phyloP scores from a whole-genome alignment of 1,140 invertebrate species.

The Ylistrum balloti region DNA sequence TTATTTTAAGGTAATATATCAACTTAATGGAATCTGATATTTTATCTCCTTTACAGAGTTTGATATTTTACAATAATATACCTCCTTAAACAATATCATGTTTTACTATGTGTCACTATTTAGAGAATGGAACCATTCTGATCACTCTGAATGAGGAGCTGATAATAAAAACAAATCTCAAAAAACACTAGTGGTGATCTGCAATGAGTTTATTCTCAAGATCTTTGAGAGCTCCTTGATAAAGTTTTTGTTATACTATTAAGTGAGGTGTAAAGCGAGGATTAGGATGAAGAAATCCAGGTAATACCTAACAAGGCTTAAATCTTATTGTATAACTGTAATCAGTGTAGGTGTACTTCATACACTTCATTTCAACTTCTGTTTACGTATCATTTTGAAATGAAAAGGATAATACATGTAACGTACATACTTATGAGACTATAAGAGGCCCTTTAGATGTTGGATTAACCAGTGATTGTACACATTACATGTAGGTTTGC shows the following conservation, averaged over 20 bases:
- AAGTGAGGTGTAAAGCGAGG: background rate
- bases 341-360: background rate
- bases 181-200: too few species aligned
- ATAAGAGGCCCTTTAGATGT: background rate
- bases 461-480: background rate
- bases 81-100: too few species aligned
- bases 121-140: too few species aligned
- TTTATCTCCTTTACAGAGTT: too few species aligned
- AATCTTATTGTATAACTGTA: background rate
- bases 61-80: too few species aligned
- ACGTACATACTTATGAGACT: background rate
- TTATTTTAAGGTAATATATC: too few species aligned
- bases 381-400: background rate
- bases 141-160: too few species aligned
- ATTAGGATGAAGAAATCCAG: background rate
- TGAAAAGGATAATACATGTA: background rate
- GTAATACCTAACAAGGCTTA: background rate
- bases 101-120: too few species aligned
- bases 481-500: background rate
- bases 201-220: too few species aligned
- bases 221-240: background rate
- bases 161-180: too few species aligned
- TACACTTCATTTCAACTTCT: background rate
- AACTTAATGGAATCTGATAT: too few species aligned
- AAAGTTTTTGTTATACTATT: background rate